Evolutionary conservation across 2,888 invertebrate species (phyloP), one percentile per base, ranked within the genome.

Genomic region (Dione vanillae): DNA sequence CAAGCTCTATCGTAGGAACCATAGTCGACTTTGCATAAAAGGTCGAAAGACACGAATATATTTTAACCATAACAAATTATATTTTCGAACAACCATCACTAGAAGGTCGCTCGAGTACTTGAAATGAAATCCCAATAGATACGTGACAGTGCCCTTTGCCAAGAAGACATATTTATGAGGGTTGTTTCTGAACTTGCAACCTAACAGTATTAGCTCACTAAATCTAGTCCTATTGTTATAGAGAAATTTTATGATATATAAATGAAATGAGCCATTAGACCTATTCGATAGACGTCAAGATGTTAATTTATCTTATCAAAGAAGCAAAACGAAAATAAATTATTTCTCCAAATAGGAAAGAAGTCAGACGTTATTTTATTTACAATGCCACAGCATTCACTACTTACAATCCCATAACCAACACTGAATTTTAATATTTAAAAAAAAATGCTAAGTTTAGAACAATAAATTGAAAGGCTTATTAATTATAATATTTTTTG

Each of bases 61-160:
- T 49, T 37, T 35, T 12, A 40, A 10, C 2, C 7, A 8, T 37
- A 78, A 82, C 78, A 79, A 86, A 87, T 81, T 83, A 83, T 82
- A 85, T 89, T 91, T 90, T 91, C 89, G 89, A 88, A 41, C 20
- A 81, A 86, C 89, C 69, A 86, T 86, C 85, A 84, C 78, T 82
- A 80, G 83, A 81, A 80, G n/a, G 3, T 37, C 51, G 47, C 19
- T 76, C 80, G 75, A 81, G 76, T 78, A 77, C 80, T 83, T 83
- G 78, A 78, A 77, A 84, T 76, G 76, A 76, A 80, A 78, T 83
- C 85, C 83, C 83, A 75, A 81, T 77, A 84, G 82, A 77, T 82
- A 78, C 80, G 80, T 83, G 83, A 84, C 80, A 79, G 72, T 78
- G 82, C 49, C 69, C 69, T 69, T 58, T 65, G 82, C 81, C 80